Conservation (phyloP, 2,797 vertebrate genomes). For the Cynopterus sphinx region DNA sequence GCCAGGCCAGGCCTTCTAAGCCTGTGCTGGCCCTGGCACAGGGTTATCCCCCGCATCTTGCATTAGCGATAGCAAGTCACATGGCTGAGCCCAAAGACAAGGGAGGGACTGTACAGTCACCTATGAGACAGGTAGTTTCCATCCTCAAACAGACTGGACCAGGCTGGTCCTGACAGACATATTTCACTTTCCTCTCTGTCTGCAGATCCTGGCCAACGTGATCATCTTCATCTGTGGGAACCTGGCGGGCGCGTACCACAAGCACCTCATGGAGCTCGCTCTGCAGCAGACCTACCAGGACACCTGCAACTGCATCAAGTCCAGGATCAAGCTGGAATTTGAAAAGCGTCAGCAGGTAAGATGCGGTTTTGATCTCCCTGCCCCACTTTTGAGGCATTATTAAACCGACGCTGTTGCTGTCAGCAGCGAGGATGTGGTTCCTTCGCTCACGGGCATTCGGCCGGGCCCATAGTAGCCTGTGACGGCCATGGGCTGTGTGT, state of each 20-base stretch:
- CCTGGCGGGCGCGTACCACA: constrained; percentile 97
- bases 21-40: too few species aligned
- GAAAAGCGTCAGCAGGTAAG: constrained; percentile 98
- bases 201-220: constrained; percentile 95
- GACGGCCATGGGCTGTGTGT: neutral
- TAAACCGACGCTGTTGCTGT: too few species aligned
- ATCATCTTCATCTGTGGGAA: constrained; percentile 98
- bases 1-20: neutral
- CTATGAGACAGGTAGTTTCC: neutral
- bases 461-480: fast-evolving
- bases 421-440: fast-evolving
- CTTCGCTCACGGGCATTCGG: neutral
- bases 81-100: neutral
- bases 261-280: constrained; percentile 97
- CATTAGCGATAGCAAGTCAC: neutral
- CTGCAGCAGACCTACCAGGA: constrained; percentile 97
- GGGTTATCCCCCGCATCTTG: too few species aligned
- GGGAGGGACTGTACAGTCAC: fast-evolving
- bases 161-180: neutral
- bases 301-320: constrained; percentile 99
- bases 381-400: neutral
- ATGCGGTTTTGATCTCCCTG: neutral
- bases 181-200: neutral
- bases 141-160: neutral
- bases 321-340: constrained; percentile 98